Base-by-base conservation (phyloP, 2,797 vertebrate species). In the Tachyglossus aculeatus region DNA sequence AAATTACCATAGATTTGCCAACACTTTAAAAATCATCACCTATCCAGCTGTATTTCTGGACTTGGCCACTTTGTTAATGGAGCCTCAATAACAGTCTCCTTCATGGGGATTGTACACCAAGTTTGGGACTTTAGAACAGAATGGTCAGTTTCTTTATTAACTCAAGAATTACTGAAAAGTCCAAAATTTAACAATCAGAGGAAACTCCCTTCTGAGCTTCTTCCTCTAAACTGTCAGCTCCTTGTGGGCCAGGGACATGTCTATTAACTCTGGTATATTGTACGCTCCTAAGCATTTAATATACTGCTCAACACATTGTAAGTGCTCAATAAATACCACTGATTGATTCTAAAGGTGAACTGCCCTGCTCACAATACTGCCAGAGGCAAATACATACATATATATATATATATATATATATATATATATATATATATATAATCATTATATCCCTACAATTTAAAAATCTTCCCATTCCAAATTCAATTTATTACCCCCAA, bases 171-270 rank as follows among this genome's bases (percentile, higher is more conserved):
- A 14, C 34, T 51, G 31, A 31, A 75, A 58, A 73, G 71, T 77
- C 59, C 39, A 77, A 78, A 76, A 57, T 9, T 45, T 77, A 82
- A 84, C 71, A 78, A 67, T 84, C 81, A 82, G 50, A 63, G 71
- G 88, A 79, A 74, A 27, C 81, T 59, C 68, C 74, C 71, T 86
- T 84, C 74, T 86, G 86, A 86, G 83, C 82, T 81, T 61, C 73
- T 27, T 83, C 81, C 69, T 85, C 75, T 56, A 83, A 80, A 64
- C 55, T 71, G n/a, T n/a, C n/a, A n/a, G n/a, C n/a, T n/a, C n/a
- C n/a, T n/a, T n/a, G n/a, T n/a, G n/a, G n/a, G n/a, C n/a, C n/a
- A n/a, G n/a, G n/a, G n/a, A n/a, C n/a, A n/a, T n/a, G n/a, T n/a
- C n/a, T n/a, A n/a, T n/a, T n/a, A n/a, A n/a, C n/a, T n/a, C n/a